phyloP scores from a whole-genome alignment of 1,140 invertebrate species.

The Zaprionus capensis region DNA sequence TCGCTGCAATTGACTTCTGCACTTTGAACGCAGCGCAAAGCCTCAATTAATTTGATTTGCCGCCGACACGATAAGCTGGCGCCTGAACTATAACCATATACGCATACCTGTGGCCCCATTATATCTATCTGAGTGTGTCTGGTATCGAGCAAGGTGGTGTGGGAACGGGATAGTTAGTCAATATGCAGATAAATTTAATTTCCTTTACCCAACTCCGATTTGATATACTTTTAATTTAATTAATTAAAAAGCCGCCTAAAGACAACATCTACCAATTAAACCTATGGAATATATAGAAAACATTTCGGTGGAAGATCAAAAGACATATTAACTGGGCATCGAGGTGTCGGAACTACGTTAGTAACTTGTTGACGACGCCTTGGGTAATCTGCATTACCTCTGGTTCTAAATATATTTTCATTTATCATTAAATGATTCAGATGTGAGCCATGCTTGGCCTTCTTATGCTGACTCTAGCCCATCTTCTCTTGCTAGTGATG shows the following conservation, averaged over 20 bases:
- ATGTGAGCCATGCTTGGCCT: background rate
- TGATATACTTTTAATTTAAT: slow-evolving; percentile 65
- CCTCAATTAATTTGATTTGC: slow-evolving; percentile 51
- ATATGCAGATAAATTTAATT: slow-evolving; percentile 67
- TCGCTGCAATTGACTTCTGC: slow-evolving; percentile 48
- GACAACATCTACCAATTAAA: slow-evolving; percentile 49
- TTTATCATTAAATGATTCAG: background rate
- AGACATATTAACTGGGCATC: background rate
- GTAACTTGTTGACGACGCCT: background rate
- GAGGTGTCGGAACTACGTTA: background rate
- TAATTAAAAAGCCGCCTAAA: slow-evolving; percentile 54
- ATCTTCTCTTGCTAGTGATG: background rate
- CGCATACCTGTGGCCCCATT: slow-evolving; percentile 7
- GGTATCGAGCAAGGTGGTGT: background rate
- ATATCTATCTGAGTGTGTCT: slow-evolving; percentile 5
- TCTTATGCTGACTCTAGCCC: background rate
- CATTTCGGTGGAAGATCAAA: background rate
- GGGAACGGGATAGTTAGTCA: slow-evolving; percentile 26
- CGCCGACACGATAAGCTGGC: slow-evolving; percentile 62
- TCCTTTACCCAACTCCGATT: slow-evolving; percentile 52
- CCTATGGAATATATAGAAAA: background rate
- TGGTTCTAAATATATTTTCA: background rate
- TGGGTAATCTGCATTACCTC: background rate
- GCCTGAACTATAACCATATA: slow-evolving; percentile 21
- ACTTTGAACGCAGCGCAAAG: slow-evolving; percentile 55